phyloP scores from a whole-genome alignment of 2,113 vertebrate genomes.

The Oncorhynchus tshawytscha region DNA sequence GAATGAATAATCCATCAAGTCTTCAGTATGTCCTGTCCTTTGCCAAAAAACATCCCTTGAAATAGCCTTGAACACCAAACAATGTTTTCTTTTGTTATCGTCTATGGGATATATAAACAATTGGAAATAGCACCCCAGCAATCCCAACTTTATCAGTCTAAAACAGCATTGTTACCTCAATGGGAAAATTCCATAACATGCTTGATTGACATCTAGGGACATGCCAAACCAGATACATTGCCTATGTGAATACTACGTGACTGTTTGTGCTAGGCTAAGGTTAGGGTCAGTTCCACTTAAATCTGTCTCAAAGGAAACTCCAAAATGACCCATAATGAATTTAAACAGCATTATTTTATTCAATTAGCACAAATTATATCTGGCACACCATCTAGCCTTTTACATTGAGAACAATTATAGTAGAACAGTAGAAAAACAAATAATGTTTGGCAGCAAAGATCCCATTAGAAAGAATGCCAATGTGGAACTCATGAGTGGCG shows the following conservation, averaged over 20 bases:
- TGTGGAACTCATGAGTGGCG: no score
- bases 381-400: no score
- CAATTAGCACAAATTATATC: neutral
- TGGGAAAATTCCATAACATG: neutral
- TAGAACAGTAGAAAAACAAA: slow-evolving; percentile 5
- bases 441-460: slow-evolving; percentile 54
- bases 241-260: no score
- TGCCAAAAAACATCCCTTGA: slow-evolving; percentile 3
- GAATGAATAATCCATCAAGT: neutral
- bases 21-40: slow-evolving; percentile 5
- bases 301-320: neutral
- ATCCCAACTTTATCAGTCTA: neutral
- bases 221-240: no score
- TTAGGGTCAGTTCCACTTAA: neutral
- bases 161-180: neutral
- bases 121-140: slow-evolving; percentile 27
- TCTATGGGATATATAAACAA: slow-evolving; percentile 29
- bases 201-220: neutral
- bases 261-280: neutral
- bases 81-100: slow-evolving; percentile 31
- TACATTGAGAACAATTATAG: neutral
- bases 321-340: neutral
- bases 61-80: slow-evolving; percentile 27
- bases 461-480: slow-evolving; percentile 52
- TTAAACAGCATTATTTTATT: neutral